Evolutionary conservation across 1,140 invertebrate species (phyloP), one percentile per base, ranked within the genome.

Genomic region (Chironomus striatipennis): DNA sequence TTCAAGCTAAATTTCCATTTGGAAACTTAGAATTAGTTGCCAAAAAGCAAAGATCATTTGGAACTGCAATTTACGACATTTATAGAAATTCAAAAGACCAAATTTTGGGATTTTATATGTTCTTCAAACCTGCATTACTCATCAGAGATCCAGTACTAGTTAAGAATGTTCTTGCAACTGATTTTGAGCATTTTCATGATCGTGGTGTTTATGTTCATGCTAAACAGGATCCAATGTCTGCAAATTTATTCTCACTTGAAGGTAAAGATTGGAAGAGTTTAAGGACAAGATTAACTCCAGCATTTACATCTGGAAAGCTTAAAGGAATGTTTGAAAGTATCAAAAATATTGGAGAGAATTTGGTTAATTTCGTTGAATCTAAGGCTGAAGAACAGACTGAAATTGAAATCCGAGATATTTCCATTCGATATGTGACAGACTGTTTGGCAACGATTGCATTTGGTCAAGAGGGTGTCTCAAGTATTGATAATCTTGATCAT

Each of bases 231-330:
- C 77, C 77, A 9, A 34, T 81, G 6, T 77, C 75, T 57, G 79
- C 74, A 3, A 76, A 81, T 76, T 73, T 81, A 12, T 78, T 80
- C 74, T 57, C 75, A n/a, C 57, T 79, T 17, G 74, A 76, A 8
- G 85, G 83, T 0, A 79, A 84, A n/a, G 77, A 83, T 76, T 89
- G 87, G 88, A 83, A 81, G 73, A 79, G 81, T 43, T 76, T 88
- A 12, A 79, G 87, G 17, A 79, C 83, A 15, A 86, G 87, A 75
- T 77, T 89, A 42, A 85, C 84, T 2, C 87, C 87, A 0, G 85
- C 85, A 4, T 89, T 89, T 77, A 86, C 85, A 0, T 84, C 84
- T 0, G 84, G 84, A 42, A 87, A 87, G 77, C 81, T 88, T 42
- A 86, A 85, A 74, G 78, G 79, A 0, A 87, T 88, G 84, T 86